These are phyloP conservation scores for Lithobates pipiens DNA, from an alignment of 2,797 vertebrate genomes.

Conservation along the genomic window DNA sequence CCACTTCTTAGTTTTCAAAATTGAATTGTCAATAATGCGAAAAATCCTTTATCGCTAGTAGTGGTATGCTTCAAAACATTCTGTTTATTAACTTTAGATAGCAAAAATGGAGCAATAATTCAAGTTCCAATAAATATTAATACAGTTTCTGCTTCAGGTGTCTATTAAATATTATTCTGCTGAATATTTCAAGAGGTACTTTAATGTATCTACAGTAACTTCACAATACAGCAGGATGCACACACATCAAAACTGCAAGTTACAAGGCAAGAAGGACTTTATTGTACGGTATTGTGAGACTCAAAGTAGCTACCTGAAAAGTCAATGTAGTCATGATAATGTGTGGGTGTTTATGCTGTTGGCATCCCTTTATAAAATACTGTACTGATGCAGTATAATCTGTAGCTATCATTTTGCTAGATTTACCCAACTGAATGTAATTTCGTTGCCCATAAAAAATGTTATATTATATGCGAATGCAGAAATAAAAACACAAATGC, in stretches of 20 bases:
- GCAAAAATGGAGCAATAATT: not conserved
- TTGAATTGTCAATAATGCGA: not conserved
- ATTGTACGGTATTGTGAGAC: not conserved
- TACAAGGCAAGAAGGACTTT: not conserved
- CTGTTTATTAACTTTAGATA: not conserved
- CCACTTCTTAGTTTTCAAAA: not conserved
- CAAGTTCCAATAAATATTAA: conserved; percentile 29
- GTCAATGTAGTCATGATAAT: not conserved
- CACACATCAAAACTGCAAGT: not conserved
- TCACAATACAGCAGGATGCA: conserved; percentile 19
- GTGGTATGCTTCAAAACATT: not conserved
- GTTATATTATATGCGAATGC: not conserved
- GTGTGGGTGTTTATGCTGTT: conserved; percentile 5
- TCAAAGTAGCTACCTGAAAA: not conserved
- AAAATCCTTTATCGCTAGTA: not conserved
- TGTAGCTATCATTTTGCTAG: not conserved
- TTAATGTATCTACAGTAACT: not conserved
- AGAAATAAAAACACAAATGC: not conserved
- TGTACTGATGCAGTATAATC: not conserved
- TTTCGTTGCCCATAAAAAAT: not conserved
- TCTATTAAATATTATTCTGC: conserved; percentile 18
- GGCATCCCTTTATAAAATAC: conserved; percentile 14
- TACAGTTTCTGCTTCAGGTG: conserved; percentile 8
- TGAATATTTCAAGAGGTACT: conserved; percentile 36
- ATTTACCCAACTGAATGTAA: not conserved